Evolutionary conservation across 2,888 invertebrate genomes (phyloP).

Genomic region (Aphelenchoides bicaudatus): DNA sequence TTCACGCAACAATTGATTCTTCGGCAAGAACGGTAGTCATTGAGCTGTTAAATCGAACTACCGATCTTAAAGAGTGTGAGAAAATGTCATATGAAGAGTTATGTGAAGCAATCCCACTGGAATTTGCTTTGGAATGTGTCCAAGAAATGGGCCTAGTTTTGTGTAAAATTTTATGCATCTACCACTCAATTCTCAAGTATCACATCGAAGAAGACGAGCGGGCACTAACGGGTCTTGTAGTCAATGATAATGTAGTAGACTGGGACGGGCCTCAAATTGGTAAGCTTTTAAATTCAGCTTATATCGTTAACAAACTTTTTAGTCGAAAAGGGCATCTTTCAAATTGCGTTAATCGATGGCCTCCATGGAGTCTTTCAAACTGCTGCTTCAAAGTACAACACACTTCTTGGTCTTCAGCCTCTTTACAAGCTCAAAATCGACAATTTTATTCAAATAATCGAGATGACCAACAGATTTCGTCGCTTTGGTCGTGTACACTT

Average conservation of each 20-base stretch:
- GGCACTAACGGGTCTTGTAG: conserved; percentile 10
- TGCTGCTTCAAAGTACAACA: conserved; percentile 32
- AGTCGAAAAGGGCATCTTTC: conserved; percentile 37
- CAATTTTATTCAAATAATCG: conserved; percentile 49
- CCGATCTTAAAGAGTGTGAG: conserved; percentile 22
- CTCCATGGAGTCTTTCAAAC: conserved; percentile 35
- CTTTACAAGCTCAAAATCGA: conserved; percentile 50
- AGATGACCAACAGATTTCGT: conserved; percentile 50
- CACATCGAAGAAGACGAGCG: conserved; percentile 48
- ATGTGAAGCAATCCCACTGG: conserved; percentile 37
- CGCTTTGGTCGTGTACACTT: conserved; percentile 48
- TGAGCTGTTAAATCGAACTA: conserved; percentile 27
- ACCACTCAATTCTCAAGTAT: conserved; percentile 43
- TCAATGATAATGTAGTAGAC: conserved; percentile 16
- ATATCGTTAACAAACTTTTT: conserved; percentile 20
- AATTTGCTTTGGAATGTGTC: conserved; percentile 35
- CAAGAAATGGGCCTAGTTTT: conserved; percentile 48
- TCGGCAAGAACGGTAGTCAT: conserved; percentile 33
- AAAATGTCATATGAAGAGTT: conserved; percentile 36
- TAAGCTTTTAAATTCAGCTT: conserved; percentile 1
- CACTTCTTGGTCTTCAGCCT: conserved; percentile 41
- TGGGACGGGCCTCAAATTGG: conserved; percentile 24
- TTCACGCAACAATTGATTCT: conserved; percentile 33
- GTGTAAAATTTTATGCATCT: conserved; percentile 41
- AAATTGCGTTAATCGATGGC: conserved; percentile 31